Conservation (phyloP, 2,888 invertebrate genomes). For the Lampropteryx suffumata region DNA sequence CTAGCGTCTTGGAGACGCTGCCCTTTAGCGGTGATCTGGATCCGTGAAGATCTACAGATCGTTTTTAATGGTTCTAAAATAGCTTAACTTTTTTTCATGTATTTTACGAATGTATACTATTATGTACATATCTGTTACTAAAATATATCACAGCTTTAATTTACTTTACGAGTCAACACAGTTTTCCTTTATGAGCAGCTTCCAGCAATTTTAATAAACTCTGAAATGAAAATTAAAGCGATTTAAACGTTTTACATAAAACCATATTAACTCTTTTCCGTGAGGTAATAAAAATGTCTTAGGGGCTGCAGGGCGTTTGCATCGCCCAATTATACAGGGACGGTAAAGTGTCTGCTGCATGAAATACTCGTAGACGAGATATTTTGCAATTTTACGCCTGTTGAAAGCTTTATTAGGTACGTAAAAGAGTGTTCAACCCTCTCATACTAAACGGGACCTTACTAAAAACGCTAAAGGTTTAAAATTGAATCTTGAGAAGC, state of each 20-base stretch:
- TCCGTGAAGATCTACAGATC: too few relatives aligned
- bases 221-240: slow-evolving; percentile 47
- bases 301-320: slow-evolving; percentile 59
- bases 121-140: too few relatives aligned
- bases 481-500: slow-evolving; percentile 33
- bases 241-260: slow-evolving; percentile 59
- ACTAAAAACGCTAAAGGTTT: slow-evolving; percentile 36
- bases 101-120: too few relatives aligned
- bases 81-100: too few relatives aligned
- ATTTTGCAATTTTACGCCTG: slow-evolving; percentile 48
- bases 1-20: too few relatives aligned
- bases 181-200: slow-evolving; percentile 21
- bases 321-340: slow-evolving; percentile 52
- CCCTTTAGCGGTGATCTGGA: too few relatives aligned
- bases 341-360: slow-evolving; percentile 28
- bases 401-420: slow-evolving; percentile 51
- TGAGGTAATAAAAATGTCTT: slow-evolving; percentile 64
- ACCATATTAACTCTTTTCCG: slow-evolving; percentile 62
- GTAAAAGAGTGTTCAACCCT: slow-evolving; percentile 33
- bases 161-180: not conserved
- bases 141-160: not conserved
- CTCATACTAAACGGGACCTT: slow-evolving; percentile 32
- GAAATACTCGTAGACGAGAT: slow-evolving; percentile 44
- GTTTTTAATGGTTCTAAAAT: too few relatives aligned
- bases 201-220: slow-evolving; percentile 36